Base-by-base conservation (phyloP, 2,797 vertebrate species). In the Pangasius mekongensis region DNA sequence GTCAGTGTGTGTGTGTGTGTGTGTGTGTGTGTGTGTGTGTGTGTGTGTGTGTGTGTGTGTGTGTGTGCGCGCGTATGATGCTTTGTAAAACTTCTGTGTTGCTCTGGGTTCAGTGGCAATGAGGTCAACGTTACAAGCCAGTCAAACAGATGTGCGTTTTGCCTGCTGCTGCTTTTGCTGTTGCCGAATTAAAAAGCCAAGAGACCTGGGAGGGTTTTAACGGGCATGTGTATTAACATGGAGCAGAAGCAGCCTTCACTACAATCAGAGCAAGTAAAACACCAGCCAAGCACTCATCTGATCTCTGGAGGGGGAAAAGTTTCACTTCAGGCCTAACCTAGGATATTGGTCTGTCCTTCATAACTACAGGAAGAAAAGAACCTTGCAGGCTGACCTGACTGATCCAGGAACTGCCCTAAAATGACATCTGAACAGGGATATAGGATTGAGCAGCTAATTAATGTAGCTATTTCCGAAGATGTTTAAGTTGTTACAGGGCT, bases 241-340 rank as follows among this genome's bases (percentile, higher is more conserved):
- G 52, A 85, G 81, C 30, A 3, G 87, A 94, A 91, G 91, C 92
- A 93, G n/a, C 90, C 86, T 94, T 89, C 33, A 92, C 90, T 90
- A 94, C 94, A 94, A 94, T 95, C 92, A 92, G 89, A 81, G 90
- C 93, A 94, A 95, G 95, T 94, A 94, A 94, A 93, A 91, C 88
- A 82, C 86, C 91, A 89, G 91, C 52, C 39, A 84, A 80, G 85
- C 88, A 69, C 30, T 86, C 89, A 84, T 89, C 90, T 93, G 91
- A 91, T 88, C 93, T 92, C 91, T 81, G 39, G 30, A 78, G 30
- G 10, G 30, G 77, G 43, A 84, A 71, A 22, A 16, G 27, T 1
- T 77, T 33, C 54, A 60, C 80, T 86, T 67, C 18, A 36, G 73
- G 71, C 52, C 18, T 86, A 20, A 87, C n/a, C 76, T 36, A 20